Base-by-base conservation (phyloP, 92 coral and sea anemone species). In the Parazoanthus swiftii region DNA sequence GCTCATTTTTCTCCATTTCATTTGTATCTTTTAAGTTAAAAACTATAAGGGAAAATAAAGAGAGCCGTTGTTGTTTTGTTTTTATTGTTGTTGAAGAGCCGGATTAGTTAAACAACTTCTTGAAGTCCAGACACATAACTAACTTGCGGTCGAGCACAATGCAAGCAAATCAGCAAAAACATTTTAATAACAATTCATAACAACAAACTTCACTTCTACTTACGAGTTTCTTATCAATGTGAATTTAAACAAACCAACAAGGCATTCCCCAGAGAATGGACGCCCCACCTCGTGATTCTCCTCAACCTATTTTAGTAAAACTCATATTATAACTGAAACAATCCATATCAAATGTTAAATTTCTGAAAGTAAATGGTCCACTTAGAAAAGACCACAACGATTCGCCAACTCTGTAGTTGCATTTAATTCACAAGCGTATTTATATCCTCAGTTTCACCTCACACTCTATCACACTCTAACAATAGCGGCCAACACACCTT, bases 341-440 rank as follows among this genome's bases (percentile, higher is more conserved):
- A 72, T 25, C 37, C 76, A 72, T 72, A 72, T 72, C 76, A 72
- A 72, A 72, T 21, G 76, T 29, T 72, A 72, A 72, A 72, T 72
- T n/a, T 72, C 76, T 72, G 42, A 72, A 72, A 72, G 76, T 26
- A 72, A 72, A 72, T 72, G 76, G 29, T 72, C 76, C 76, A 26
- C 76, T 72, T 21, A 25, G 29, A 72, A 72, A 72, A 72, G 76
- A 72, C 76, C 76, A 72, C 76, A 72, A 72, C 29, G 76, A 72
- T 35, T 72, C 29, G 76, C 76, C 76, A 72, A 72, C 76, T 72
- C 76, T 72, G n/a, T 72, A 72, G 76, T 72, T 72, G 76, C 76
- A 72, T 72, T 35, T 72, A 21, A 72, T 72, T 21, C 8, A 72
- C 76, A 3, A 72, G 71, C 71, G 71, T 65, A 18, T 8, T 8